Evolutionary conservation across 2,888 invertebrate species (phyloP).

Genomic region (Sphaeridia pumilis): DNA sequence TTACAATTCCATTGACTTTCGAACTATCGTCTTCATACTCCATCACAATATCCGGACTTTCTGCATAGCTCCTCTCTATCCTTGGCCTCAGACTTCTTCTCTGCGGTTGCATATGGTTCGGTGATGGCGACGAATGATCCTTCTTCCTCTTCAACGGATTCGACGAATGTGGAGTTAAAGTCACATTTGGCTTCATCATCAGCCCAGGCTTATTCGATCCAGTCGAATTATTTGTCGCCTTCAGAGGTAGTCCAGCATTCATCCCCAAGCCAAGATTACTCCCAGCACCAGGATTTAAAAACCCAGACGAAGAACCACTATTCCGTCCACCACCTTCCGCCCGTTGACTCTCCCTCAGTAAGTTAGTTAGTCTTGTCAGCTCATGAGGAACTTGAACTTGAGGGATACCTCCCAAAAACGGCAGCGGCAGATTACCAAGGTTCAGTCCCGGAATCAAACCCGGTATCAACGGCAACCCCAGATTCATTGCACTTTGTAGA

Average conservation of each 20-base stretch:
- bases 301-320: too few relatives aligned
- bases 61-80: constrained; percentile 74
- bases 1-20: constrained; percentile 41
- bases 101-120: constrained; percentile 19
- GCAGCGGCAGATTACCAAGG: constrained; percentile 23
- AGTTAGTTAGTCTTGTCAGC: constrained; percentile 31
- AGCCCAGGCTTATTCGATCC: too few relatives aligned
- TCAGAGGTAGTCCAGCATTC: too few relatives aligned
- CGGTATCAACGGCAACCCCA: constrained; percentile 16
- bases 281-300: too few relatives aligned
- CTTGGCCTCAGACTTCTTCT: constrained; percentile 67
- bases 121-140: constrained; percentile 17
- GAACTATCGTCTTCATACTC: constrained; percentile 44
- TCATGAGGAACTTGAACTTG: constrained; percentile 36
- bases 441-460: constrained; percentile 21
- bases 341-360: constrained; percentile 30
- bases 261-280: too few relatives aligned
- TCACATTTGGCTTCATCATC: too few relatives aligned
- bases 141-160: constrained; percentile 33
- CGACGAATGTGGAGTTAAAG: too few relatives aligned
- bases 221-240: too few relatives aligned
- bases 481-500: constrained; percentile 14
- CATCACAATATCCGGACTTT: constrained; percentile 56
- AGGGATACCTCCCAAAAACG: constrained; percentile 25
- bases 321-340: too few relatives aligned